These are phyloP conservation scores for Coelogynopora nodosa DNA, from an alignment of 2,888 invertebrate genomes.

Conservation along the genomic window DNA sequence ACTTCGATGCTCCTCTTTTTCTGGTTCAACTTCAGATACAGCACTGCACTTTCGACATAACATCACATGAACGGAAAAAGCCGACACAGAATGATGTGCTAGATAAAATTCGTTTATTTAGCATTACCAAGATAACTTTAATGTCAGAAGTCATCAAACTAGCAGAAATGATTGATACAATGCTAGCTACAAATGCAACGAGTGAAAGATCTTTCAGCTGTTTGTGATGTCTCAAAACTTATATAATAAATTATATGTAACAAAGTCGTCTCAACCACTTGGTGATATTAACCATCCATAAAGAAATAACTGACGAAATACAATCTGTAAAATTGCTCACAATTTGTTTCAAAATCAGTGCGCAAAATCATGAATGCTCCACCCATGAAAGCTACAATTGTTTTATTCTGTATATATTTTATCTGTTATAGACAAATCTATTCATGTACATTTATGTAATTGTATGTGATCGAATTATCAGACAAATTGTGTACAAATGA, in stretches of 20 bases:
- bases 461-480: too few species aligned
- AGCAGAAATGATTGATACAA: background rate
- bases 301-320: background rate
- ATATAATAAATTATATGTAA: background rate
- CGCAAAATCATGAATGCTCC: too few species aligned
- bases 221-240: background rate
- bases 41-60: background rate
- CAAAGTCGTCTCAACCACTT: background rate
- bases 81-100: background rate
- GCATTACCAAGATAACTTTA: background rate
- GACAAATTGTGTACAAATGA: too few species aligned
- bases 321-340: background rate
- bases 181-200: conserved; percentile 3
- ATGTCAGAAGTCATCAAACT: conserved; percentile 9
- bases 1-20: background rate
- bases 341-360: background rate
- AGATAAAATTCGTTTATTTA: background rate
- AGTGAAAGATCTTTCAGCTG: conserved; percentile 3
- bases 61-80: background rate
- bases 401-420: too few species aligned
- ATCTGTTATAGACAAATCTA: too few species aligned
- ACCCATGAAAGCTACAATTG: too few species aligned
- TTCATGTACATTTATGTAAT: too few species aligned
- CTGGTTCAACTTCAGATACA: background rate
- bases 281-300: conserved; percentile 1